These are phyloP conservation scores for Hecatera dysodea DNA, from an alignment of 2,888 invertebrate species.

Conservation along the genomic window DNA sequence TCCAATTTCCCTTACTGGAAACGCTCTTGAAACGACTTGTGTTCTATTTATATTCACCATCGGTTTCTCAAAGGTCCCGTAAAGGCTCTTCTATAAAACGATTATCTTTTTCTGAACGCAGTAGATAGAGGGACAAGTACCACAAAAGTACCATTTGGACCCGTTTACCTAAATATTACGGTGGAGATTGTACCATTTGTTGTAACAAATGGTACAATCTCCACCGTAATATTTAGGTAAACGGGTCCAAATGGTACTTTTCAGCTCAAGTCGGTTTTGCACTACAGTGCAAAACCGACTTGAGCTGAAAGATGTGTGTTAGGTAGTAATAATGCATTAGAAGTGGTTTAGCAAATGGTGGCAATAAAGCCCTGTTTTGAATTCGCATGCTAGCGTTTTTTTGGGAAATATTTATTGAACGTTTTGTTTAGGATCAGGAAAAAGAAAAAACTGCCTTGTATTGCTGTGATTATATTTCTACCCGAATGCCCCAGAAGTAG, in stretches of 20 bases:
- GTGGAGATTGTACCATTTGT: conserved; percentile 46
- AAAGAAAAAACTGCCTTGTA: not conserved
- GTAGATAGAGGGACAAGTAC: conserved; percentile 29
- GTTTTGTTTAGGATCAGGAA: not conserved
- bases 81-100: conserved; percentile 44
- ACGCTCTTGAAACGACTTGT: conserved; percentile 24
- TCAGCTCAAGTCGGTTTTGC: no score
- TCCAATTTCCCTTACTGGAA: conserved; percentile 25
- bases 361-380: not conserved
- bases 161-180: conserved; percentile 42
- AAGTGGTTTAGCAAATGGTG: not conserved
- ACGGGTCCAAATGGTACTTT: no score
- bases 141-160: conserved; percentile 25
- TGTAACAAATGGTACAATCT: no score
- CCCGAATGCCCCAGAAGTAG: no score
- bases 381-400: not conserved
- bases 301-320: conserved; percentile 19
- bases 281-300: conserved; percentile 15
- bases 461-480: not conserved
- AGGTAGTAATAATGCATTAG: conserved; percentile 33
- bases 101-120: conserved; percentile 45
- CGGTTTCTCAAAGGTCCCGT: conserved; percentile 22
- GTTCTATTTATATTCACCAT: conserved; percentile 48
- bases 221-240: no score
- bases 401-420: not conserved